Conservation (phyloP, 1,140 invertebrate genomes). For the Lepidurus packardi region DNA sequence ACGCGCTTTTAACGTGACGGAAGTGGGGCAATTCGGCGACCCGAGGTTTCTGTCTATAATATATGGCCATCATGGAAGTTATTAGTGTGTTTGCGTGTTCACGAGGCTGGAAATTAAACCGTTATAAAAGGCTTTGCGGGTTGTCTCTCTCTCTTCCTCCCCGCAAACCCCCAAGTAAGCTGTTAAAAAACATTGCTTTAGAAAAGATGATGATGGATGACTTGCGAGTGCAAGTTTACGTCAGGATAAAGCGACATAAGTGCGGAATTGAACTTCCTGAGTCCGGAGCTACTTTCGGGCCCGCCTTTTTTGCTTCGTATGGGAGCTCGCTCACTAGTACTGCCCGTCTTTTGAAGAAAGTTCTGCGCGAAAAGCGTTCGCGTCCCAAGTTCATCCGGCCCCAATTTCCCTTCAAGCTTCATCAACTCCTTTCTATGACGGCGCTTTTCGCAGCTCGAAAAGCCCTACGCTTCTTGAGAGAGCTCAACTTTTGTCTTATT, state of each 20-base stretch:
- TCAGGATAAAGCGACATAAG: background rate
- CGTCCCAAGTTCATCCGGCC: conserved; percentile 7
- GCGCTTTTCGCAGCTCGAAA: conserved; percentile 20
- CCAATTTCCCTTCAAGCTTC: conserved; percentile 21
- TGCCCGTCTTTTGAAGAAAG: background rate
- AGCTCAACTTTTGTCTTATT: background rate
- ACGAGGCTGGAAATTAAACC: background rate
- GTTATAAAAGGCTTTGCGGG: background rate
- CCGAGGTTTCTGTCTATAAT: background rate
- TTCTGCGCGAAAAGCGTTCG: background rate
- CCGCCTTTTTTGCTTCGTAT: background rate
- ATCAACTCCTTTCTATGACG: conserved; percentile 8
- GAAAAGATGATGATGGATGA: background rate
- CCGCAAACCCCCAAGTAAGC: background rate
- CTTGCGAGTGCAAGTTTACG: background rate
- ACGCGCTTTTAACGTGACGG: background rate
- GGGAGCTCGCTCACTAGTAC: background rate
- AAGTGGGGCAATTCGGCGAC: background rate
- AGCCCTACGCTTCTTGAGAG: background rate
- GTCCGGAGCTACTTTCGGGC: background rate
- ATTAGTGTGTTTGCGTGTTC: background rate
- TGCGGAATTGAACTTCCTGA: conserved; percentile 15
- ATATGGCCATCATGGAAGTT: background rate
- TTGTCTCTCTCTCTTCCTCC: background rate
- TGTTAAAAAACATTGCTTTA: background rate